phyloP scores from a whole-genome alignment of 2,113 vertebrate species.

The Anthoscopus minutus region DNA sequence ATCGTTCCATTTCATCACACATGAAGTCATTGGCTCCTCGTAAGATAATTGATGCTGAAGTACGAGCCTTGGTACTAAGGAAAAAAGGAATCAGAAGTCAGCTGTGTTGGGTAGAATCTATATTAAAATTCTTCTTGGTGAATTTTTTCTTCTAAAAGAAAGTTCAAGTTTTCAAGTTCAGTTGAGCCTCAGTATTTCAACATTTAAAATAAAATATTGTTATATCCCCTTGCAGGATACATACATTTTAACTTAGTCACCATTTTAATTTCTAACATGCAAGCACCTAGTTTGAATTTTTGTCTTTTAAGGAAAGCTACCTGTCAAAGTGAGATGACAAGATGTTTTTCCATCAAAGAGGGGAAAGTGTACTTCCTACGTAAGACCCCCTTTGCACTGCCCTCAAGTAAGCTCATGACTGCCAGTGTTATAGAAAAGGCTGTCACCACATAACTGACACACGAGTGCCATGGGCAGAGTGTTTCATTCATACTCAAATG shows the following conservation, averaged over 20 bases:
- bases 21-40: slow-evolving; percentile 98
- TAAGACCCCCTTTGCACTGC: background rate
- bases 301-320: background rate
- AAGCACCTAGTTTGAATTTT: background rate
- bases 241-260: fast-evolving
- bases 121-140: background rate
- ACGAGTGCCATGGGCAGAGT: fast-evolving
- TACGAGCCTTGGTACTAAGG: slow-evolving; percentile 88
- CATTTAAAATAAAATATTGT: background rate
- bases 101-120: background rate
- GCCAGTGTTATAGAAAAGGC: background rate
- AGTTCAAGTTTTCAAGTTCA: no score
- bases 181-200: background rate
- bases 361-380: background rate
- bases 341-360: background rate
- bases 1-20: slow-evolving; percentile 99
- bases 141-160: background rate
- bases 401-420: background rate
- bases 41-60: slow-evolving; percentile 89
- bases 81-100: background rate
- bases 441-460: background rate
- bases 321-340: background rate
- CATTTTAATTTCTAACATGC: background rate
- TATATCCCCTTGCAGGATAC: background rate
- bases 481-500: background rate